phyloP scores from a whole-genome alignment of 1,140 invertebrate genomes.

The Acromyrmex heyeri region DNA sequence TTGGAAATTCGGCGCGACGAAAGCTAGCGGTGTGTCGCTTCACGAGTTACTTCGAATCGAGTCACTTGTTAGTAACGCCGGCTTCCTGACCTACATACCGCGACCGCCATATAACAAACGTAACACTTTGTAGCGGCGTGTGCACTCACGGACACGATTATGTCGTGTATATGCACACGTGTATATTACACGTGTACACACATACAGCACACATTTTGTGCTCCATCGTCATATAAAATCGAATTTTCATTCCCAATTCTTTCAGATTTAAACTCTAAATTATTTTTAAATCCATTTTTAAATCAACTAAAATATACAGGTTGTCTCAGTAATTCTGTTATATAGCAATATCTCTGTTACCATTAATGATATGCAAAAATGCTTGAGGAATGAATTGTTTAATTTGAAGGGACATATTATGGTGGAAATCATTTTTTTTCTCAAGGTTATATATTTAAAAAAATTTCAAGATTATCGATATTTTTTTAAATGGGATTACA shows the following conservation, averaged over 20 bases:
- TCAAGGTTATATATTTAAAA: neutral
- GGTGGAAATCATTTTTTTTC: neutral
- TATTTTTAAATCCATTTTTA: constrained; percentile 11
- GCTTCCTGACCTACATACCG: constrained; percentile 84
- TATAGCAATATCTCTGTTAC: too few relatives aligned
- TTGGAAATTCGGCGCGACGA: constrained; percentile 80
- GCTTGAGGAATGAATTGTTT: neutral
- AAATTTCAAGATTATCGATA: neutral
- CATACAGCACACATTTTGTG: neutral
- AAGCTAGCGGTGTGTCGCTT: constrained; percentile 74
- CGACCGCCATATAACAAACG: constrained; percentile 74
- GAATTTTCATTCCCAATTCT: constrained; percentile 72
- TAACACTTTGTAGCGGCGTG: constrained; percentile 61
- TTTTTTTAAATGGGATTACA: neutral
- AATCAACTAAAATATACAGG: neutral
- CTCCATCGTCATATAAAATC: constrained; percentile 48
- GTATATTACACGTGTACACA: neutral
- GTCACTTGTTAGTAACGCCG: constrained; percentile 81
- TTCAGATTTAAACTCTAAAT: constrained; percentile 56
- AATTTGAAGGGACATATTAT: neutral
- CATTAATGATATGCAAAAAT: too few relatives aligned
- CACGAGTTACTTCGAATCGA: constrained; percentile 70
- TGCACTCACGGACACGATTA: constrained; percentile 49
- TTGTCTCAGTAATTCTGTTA: too few relatives aligned
- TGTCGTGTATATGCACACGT: neutral